These are phyloP conservation scores for Parazoanthus darwini DNA, from an alignment of 92 coral and sea anemone genomes.

Conservation along the genomic window DNA sequence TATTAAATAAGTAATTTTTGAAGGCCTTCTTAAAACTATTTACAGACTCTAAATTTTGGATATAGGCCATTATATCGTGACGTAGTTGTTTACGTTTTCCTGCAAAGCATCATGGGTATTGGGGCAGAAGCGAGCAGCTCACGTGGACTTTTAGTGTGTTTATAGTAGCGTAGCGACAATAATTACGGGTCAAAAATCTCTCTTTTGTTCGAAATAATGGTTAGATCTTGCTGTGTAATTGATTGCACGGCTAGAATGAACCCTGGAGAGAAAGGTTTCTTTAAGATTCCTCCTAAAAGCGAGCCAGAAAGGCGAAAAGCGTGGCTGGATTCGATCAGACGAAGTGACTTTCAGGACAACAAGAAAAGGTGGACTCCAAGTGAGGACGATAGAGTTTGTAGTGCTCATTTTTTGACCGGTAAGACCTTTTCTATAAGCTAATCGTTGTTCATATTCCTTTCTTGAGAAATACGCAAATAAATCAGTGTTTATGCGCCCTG, in stretches of 20 bases:
- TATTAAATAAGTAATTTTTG: too few species aligned
- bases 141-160: too few species aligned
- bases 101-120: too few species aligned
- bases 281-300: slow-evolving; percentile 18
- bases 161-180: background rate
- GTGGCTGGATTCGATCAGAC: slow-evolving; percentile 3
- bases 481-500: background rate
- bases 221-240: slow-evolving; percentile 1
- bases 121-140: too few species aligned
- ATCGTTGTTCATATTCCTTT: background rate
- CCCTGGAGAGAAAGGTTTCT: slow-evolving; percentile 14
- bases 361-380: slow-evolving; percentile 10
- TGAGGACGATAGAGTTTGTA: slow-evolving; percentile 6
- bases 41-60: too few species aligned
- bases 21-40: too few species aligned
- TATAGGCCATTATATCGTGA: too few species aligned
- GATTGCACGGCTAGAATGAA: slow-evolving; percentile 15
- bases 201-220: background rate
- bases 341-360: background rate
- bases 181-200: background rate
- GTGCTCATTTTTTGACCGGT: slow-evolving; percentile 26
- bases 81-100: too few species aligned
- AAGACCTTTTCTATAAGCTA: background rate
- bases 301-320: slow-evolving; percentile 11
- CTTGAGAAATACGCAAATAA: background rate